Conservation (phyloP, 1,140 invertebrate species). For the Brachionus asplanchnoidis region DNA sequence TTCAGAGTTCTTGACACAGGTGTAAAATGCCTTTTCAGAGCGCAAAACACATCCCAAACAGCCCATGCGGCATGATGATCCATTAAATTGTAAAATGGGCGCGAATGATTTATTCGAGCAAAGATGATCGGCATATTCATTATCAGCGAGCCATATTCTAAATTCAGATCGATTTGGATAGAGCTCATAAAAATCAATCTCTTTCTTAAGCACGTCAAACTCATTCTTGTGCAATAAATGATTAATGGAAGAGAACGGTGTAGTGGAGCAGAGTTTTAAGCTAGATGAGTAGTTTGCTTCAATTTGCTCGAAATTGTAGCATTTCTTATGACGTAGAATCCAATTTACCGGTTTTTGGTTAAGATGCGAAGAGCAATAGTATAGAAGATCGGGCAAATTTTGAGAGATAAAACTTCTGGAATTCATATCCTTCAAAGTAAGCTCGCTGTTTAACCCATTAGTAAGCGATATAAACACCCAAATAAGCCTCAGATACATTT, state of each 20-base stretch:
- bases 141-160: slow-evolving; percentile 22
- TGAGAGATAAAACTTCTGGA: not conserved
- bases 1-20: slow-evolving; percentile 15
- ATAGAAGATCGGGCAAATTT: not conserved
- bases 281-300: slow-evolving; percentile 6
- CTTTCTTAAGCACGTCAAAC: slow-evolving; percentile 30
- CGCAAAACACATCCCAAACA: not conserved
- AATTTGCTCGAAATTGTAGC: not conserved
- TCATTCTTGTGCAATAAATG: slow-evolving; percentile 23
- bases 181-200: not conserved
- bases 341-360: slow-evolving; percentile 28
- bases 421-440: not conserved
- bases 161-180: not conserved
- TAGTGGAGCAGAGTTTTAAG: not conserved
- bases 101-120: slow-evolving; percentile 27
- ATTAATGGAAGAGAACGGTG: slow-evolving; percentile 6
- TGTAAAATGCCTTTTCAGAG: not conserved
- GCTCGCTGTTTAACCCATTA: not conserved
- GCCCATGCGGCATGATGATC: not conserved
- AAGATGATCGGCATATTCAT: slow-evolving; percentile 15
- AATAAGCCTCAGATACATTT: not conserved
- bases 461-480: not conserved
- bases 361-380: slow-evolving; percentile 23
- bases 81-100: not conserved
- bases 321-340: slow-evolving; percentile 34